Evolutionary conservation across 2,888 invertebrate genomes (phyloP), one percentile per base, ranked within the genome.

Genomic region (Baronia brevicornis): DNA sequence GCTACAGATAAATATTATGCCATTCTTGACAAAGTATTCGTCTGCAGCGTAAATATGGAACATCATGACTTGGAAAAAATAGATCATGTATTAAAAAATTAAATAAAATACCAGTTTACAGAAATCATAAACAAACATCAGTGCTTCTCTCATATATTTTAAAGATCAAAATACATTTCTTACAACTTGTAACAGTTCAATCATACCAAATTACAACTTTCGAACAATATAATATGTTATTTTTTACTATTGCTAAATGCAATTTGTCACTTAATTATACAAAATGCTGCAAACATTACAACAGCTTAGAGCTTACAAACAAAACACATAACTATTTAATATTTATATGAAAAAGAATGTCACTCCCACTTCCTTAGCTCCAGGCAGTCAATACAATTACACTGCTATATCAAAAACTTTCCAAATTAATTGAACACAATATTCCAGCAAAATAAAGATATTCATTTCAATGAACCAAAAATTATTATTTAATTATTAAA

Each of bases 161-260:
- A 70, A 78, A 79, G 75, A 73, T 77, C 75, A 79, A 82, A 80
- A 80, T 79, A 78, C 75, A 79, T 71, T 79, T 79, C 69, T 77
- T 73, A 75, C 65, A 80, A 73, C 69, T 71, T 64, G 48, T 69
- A 80, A 80, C 79, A 80, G 67, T 74, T 71, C 71, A 71, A 77
- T 75, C 71, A 75, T 74, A 69, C 70, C 64, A 73, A 71, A 25
- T 74, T 72, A 77, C 73, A 69, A 73, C 69, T 68, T 68, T 65
- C 48, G 65, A 67, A 69, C 66, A 72, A 70, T 42, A 54, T 49
- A 55, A 54, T 59, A 59, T n/a, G n/a, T 24, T 28, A 28, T 17
- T 24, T 21, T 20, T 8, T 25, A 35, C 51, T 52, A 63, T 58
- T 56, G 49, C 51, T 39, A 57, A 60, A 54, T 54, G 59, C 57